Percentiles rank a stretch among this genome's conserved stretches.
Evolutionary conservation across 23 tunicate genomes (phyloP).

Genomic region (Trididemnum clinides): DNA sequence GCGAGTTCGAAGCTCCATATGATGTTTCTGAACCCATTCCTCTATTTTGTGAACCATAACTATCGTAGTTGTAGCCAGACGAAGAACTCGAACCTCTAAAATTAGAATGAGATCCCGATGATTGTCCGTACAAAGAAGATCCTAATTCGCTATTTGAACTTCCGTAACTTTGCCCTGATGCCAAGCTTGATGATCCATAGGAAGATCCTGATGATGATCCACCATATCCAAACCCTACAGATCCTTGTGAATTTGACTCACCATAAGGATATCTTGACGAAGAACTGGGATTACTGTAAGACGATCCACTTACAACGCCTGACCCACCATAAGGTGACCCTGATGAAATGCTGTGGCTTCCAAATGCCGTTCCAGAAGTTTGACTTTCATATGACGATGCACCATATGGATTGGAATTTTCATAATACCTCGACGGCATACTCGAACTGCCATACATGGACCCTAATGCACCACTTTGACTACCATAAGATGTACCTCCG

Average conservation of each 20-base stretch:
- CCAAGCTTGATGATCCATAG: background rate
- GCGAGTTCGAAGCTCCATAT: background rate
- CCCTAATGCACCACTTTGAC: background rate
- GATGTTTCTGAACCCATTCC: background rate
- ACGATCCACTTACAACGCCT: background rate
- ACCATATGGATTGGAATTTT: background rate
- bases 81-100: background rate
- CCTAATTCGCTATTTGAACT: background rate
- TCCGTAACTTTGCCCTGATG: too few species aligned
- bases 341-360: background rate
- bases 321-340: background rate
- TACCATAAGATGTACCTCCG: background rate
- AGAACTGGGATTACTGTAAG: background rate
- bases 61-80: background rate
- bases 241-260: background rate
- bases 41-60: too few species aligned
- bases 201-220: background rate
- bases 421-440: background rate
- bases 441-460: background rate
- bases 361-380: background rate
- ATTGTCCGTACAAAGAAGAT: background rate
- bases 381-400: background rate
- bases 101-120: background rate
- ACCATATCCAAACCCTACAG: background rate
- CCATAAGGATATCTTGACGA: background rate